Evolutionary conservation across 2,888 invertebrate genomes (phyloP).

Genomic region (Drosophila paucipuncta): DNA sequence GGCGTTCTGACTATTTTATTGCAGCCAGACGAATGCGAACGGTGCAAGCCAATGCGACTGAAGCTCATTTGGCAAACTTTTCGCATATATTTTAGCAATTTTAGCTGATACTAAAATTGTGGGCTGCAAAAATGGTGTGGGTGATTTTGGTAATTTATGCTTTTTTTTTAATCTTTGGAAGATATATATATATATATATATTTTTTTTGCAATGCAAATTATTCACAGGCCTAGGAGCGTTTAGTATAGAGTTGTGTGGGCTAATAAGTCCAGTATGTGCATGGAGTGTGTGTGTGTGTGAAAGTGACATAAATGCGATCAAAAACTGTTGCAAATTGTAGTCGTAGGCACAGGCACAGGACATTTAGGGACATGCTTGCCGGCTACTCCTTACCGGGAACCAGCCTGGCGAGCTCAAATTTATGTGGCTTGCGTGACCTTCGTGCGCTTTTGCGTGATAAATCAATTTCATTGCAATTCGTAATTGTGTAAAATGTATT

Average conservation of each 20-base stretch:
- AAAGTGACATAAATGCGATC: conserved; percentile 2
- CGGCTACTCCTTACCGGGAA: conserved; percentile 7
- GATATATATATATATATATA: background rate
- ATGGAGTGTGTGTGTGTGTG: conserved; percentile 16
- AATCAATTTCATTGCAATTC: conserved; percentile 80
- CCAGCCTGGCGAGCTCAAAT: conserved; percentile 50
- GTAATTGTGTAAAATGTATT: conserved; percentile 80
- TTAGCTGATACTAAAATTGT: conserved; percentile 68
- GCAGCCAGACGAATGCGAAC: conserved; percentile 28
- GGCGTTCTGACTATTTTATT: conserved; percentile 39
- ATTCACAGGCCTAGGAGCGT: conserved; percentile 66
- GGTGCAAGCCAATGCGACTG: conserved; percentile 24
- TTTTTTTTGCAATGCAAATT: conserved; percentile 53
- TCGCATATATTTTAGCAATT: conserved; percentile 67
- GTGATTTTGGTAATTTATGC: background rate
- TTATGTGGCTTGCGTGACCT: conserved; percentile 78
- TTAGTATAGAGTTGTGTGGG: conserved; percentile 52
- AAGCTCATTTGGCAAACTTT: conserved; percentile 33
- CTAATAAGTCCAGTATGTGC: conserved; percentile 60
- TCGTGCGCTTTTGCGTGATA: conserved; percentile 74
- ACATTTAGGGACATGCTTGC: conserved; percentile 33
- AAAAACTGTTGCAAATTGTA: conserved; percentile 64
- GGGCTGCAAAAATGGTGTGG: background rate
- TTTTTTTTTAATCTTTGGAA: background rate
- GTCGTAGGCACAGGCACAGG: conserved; percentile 10